Conservation (phyloP, 1,140 invertebrate species). For the Mercenaria mercenaria region DNA sequence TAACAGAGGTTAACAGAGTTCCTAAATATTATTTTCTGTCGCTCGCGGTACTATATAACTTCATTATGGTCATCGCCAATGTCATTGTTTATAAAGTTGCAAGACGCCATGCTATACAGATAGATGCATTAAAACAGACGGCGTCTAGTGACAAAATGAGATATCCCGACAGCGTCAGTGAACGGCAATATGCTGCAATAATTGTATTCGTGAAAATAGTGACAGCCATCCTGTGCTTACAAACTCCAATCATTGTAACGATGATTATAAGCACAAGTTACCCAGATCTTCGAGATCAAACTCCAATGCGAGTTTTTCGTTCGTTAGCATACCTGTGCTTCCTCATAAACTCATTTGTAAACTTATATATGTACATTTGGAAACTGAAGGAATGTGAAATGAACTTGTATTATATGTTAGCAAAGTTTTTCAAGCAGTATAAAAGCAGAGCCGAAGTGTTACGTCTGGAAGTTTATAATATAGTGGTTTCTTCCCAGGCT, state of each 20-base stretch:
- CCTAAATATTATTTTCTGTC: too few relatives aligned
- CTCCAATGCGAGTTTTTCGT: neutral
- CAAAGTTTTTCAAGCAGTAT: neutral
- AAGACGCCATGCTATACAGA: neutral
- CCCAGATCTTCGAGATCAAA: neutral
- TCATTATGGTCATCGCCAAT: neutral
- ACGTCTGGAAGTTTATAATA: neutral
- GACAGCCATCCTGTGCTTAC: neutral
- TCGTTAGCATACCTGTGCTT: neutral
- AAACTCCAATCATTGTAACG: neutral
- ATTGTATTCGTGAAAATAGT: neutral
- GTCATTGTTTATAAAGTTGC: neutral
- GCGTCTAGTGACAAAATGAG: too few relatives aligned
- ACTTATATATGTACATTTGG: neutral
- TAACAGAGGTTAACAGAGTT: neutral
- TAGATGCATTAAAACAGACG: neutral
- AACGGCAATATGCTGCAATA: neutral
- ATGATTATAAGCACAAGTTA: neutral
- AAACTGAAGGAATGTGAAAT: constrained; percentile 30
- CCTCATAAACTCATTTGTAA: constrained; percentile 11
- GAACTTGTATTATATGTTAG: neutral
- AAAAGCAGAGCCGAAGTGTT: neutral
- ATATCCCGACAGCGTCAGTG: neutral
- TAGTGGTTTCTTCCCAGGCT: too few relatives aligned
- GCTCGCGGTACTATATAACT: neutral